Evolutionary conservation across 2,888 invertebrate genomes (phyloP), one percentile per base, ranked within the genome.

Genomic region (Opisthograptis luteolata): DNA sequence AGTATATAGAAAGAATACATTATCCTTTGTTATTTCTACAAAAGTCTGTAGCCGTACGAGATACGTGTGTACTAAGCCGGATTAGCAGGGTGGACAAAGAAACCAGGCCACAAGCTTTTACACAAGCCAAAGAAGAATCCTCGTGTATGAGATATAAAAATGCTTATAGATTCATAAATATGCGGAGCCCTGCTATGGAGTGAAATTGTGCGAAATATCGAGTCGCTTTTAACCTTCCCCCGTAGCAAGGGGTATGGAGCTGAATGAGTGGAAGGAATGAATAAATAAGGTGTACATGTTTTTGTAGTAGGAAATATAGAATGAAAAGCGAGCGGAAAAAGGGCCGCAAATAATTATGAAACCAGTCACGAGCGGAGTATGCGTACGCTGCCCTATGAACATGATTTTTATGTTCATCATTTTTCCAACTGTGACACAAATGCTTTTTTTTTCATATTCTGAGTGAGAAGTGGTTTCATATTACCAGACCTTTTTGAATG

Each of bases 241-340:
- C 40, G 40, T 34, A 34, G 43, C 17, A 46, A n/a, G 10, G 42
- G 25, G 46, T 15, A 39, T 17, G 30, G 44, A 35, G 50, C 54
- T 52, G 45, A 37, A 48, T 50, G 45, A 53, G 51, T 28, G 49
- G 34, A 51, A 35, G 43, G 17, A 58, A 58, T 58, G 55, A 59
- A 61, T 60, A 64, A 67, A 64, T 62, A 56, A 62, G 62, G 40
- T 47, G 42, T 45, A 59, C 57, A 60, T 41, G 54, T 66, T 57
- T 40, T 60, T 41, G 14, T 14, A 61, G 50, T 48, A 64, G n/a
- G n/a, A 55, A 42, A 59, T 46, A 9, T 31, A 49, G 47, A 62
- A 59, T 60, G 49, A 65, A 58, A 64, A 60, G 15, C 19, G 41
- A 30, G 44, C 39, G 48, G 44, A 55, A 59, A 62, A 62, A 49